Base-by-base conservation (phyloP, 2,888 invertebrate genomes). In the Apodemia mormo region DNA sequence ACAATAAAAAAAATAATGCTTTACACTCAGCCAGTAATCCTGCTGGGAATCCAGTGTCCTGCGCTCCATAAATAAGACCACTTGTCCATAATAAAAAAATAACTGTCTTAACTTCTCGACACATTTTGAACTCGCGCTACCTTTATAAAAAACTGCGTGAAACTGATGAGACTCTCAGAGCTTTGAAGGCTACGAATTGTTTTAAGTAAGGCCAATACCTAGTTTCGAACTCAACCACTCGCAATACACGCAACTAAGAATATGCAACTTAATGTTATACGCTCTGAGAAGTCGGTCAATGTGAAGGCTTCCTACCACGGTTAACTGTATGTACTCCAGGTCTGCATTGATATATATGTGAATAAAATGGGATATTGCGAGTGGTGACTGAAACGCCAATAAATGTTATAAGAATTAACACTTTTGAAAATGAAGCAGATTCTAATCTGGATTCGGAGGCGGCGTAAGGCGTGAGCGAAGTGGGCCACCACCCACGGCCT, bases 11-110 rank as follows among this genome's bases (percentile, higher is more conserved):
- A 52, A 52, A 52, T 14, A 14, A 52, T 52, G 66, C 85, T 89
- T 86, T 74, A 90, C 91, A 92, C 43, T 90, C 85, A 2, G 89
- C 85, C 85, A 91, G 84, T 43, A 84, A 78, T 7, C 91, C 91
- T 0, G 85, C 85, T 0, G 91, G 89, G 70, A 79, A 79, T 2
- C 89, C 90, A 1, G 83, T 83, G 56, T 89, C 83, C 33, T 81
- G 77, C 1, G 75, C 73, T 3, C 78, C 80, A 22, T 77, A 56
- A 69, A 72, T 77, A 40, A 78, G 70, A 52, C 72, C 77, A 73
- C 70, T 75, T 68, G 76, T 70, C 68, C 76, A 72, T 40, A 78
- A 68, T 29, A 77, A 43, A 37, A 77, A 37, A 49, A 77, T 65
- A 49, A 77, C 40, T 67, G 64, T 72, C 69, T 69, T 74, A 72